A percentile compares a stretch with the other conserved stretches of the same genome.
These are phyloP conservation scores for Olivierus martensii DNA, from an alignment of 1,140 invertebrate genomes.

Conservation along the genomic window DNA sequence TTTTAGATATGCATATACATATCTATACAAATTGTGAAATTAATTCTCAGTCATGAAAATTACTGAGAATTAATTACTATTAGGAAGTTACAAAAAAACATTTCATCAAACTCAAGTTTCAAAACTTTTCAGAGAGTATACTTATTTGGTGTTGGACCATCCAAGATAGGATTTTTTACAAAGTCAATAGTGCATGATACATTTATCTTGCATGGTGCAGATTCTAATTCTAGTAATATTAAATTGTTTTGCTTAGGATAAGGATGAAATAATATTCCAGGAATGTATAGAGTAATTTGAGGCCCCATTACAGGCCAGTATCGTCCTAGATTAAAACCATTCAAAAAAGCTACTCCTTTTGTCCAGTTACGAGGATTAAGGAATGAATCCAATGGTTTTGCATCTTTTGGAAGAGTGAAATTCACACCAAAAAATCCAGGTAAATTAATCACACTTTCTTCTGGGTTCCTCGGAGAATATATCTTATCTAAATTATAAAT, in stretches of 20 bases:
- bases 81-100: too few species aligned
- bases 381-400: slow-evolving; percentile 11
- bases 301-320: slow-evolving; percentile 63
- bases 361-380: slow-evolving; percentile 11
- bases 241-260: slow-evolving; percentile 23
- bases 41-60: too few species aligned
- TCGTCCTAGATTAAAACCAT: slow-evolving; percentile 54
- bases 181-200: slow-evolving; percentile 18
- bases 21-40: too few species aligned
- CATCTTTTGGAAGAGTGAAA: slow-evolving; percentile 28
- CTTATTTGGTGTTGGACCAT: slow-evolving; percentile 14
- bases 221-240: slow-evolving; percentile 30
- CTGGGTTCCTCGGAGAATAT: neutral
- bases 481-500: slow-evolving; percentile 3
- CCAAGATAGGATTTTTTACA: slow-evolving; percentile 17
- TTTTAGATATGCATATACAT: too few species aligned
- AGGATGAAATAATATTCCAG: slow-evolving; percentile 35
- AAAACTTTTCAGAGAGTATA: too few species aligned
- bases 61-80: too few species aligned
- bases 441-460: neutral
- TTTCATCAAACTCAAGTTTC: too few species aligned
- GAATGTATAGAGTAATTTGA: slow-evolving; percentile 59
- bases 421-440: slow-evolving; percentile 31
- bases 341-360: slow-evolving; percentile 33
- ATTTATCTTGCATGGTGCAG: slow-evolving; percentile 19